Evolutionary conservation across 2,797 vertebrate species (phyloP), one percentile per base, ranked within the genome.

Genomic region (Rhinophrynus dorsalis): DNA sequence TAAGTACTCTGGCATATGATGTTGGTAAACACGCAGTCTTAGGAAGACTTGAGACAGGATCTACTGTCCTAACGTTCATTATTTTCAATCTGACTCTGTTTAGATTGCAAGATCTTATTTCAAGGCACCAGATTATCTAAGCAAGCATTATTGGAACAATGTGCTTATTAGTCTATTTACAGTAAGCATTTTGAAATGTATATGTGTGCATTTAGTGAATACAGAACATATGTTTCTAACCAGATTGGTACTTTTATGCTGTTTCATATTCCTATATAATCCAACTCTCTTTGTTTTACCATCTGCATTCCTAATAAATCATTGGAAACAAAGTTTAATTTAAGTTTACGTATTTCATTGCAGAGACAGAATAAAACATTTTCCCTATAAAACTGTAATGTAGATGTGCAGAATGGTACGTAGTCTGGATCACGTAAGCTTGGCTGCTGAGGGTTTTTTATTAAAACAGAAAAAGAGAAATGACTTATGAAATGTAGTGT

Each of bases 201-300:
- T 56, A 56, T 68, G 27, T 57, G 23, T 56, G 33, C 24, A 57
- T 57, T 64, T 29, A 3, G 42, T 48, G 51, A 29, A 40, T 35
- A 56, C 10, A 63, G 35, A 71, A 40, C 68, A 71, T 50, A 57
- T 64, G 30, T 57, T 64, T 20, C 7, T 12, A 29, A 50, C 50
- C 44, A 23, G 11, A 35, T 17, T 55, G 42, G 29, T 42, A 13
- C 20, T 42, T 63, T 51, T 29, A 55, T 32, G 42, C 7, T 71
- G 40, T 21, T 57, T 5, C 15, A 37, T 44, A n/a, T 62, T 33
- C n/a, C 30, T 62, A 17, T 37, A 17, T 26, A 10, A 18, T 42
- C 11, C 50, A 32, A 6, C 2, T 20, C 38, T 18, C 45, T 56
- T 20, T 48, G 17, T 33, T 62, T 47, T 24, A 44, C 27, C 15